Base-by-base conservation (phyloP, 2,113 vertebrate genomes). In the Forbesichthys agassizii region DNA sequence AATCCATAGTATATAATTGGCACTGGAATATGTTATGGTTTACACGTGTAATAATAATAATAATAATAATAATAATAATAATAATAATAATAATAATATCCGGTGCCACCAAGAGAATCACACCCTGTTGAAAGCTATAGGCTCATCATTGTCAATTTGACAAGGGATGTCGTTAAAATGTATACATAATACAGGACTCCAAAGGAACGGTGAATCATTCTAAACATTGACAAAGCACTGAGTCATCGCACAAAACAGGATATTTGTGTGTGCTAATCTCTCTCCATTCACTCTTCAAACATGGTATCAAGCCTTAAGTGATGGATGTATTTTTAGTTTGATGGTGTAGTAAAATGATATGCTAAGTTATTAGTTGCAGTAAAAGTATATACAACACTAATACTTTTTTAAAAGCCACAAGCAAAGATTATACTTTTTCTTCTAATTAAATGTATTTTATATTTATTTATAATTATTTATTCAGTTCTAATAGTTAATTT, bases 161-260 rank as follows among this genome's bases (percentile, higher is more conserved):
- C 13, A 4, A 11, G 49, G 49, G 3, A 52, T 4, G 11, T 52
- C 13, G 13, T 42, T 42, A 5, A 42, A 5, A 42, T 42, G 36
- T 42, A 42, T 42, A 5, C 4, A 42, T 42, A 42, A 42, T 42
- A 42, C 7, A 42, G 36, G 36, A 42, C 7, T 42, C 36, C 36
- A 42, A 42, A 42, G 36, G 36, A 42, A 52, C 49, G 79, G 83
- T 80, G 78, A 89, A 83, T 86, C 80, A 83, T 63, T 82, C 69
- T 71, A 48, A 78, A 74, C 52, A 65, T 66, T 63, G 71, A 82
- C 77, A 74, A 47, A 79, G 64, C 59, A 75, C 80, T 82, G 84
- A 88, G 73, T 87, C 86, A 85, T 55, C 4, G 27, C 61, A 61
- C 73, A 73, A 82, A 68, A 85, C 81, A 88, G 81, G 81, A 71